Conservation (phyloP, 2,797 vertebrate species). For the Scleropages formosus region DNA sequence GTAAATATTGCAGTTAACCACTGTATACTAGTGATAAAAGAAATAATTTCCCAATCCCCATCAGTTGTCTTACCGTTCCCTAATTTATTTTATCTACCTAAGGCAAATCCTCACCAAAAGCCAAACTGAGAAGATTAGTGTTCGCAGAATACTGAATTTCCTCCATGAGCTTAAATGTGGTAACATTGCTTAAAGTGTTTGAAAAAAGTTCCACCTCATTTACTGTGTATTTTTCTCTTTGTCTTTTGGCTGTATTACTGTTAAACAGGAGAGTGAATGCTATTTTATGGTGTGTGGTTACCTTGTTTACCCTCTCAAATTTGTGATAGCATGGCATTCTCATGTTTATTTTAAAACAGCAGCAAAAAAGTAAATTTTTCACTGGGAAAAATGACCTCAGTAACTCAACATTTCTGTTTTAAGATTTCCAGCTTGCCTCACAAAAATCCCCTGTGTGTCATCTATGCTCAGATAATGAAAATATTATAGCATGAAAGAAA, state of each 20-base stretch:
- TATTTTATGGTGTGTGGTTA: conserved; percentile 23
- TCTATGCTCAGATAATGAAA: conserved; percentile 43
- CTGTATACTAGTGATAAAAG: not conserved
- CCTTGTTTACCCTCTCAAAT: not conserved
- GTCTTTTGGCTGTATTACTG: not conserved
- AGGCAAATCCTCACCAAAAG: conserved; percentile 19
- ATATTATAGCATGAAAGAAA: conserved; percentile 53
- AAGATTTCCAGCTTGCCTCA: conserved; percentile 47
- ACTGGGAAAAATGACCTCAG: conserved; percentile 36
- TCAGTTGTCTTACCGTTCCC: not conserved
- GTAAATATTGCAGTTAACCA: not conserved
- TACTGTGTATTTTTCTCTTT: not conserved
- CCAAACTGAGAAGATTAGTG: conserved; percentile 25
- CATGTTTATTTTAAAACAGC: conserved; percentile 3
- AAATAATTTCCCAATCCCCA: too few species aligned
- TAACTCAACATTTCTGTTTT: conserved; percentile 39
- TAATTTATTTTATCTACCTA: conserved; percentile 7
- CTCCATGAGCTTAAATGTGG: not conserved
- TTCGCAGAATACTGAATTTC: not conserved
- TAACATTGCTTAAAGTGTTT: not conserved
- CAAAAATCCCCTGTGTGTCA: too few species aligned
- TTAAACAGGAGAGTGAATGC: conserved; percentile 2
- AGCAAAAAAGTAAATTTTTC: not conserved
- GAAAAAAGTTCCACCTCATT: not conserved
- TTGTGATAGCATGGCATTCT: conserved; percentile 8